Base-by-base conservation (phyloP, 2,797 vertebrate genomes). In the Artibeus lituratus region DNA sequence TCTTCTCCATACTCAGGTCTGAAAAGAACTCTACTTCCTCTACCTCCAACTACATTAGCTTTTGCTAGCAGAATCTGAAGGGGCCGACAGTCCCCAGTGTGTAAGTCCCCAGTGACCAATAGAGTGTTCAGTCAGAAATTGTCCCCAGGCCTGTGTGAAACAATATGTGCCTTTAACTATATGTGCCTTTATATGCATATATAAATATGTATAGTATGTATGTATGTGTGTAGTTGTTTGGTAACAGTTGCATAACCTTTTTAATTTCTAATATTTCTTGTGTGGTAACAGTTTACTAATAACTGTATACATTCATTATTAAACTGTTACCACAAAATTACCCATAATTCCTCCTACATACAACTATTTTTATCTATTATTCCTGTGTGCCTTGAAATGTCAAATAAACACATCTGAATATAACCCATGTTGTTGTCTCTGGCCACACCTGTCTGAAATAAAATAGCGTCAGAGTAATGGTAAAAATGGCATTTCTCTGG, bases 341-440 rank as follows among this genome's bases (percentile, higher is more conserved):
- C 80, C 57, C 42, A 77, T 91, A 94, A 86, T 18, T n/a, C 53
- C 18, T 70, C 95, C 44, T 51, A 95, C 92, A 81, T 59, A 67
- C 72, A 93, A 62, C 53, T 87, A 96, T 96, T 95, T 97, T 95
- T 81, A 92, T 86, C 72, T 78, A 18, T 72, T 49, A 51, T 93
- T 91, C 59, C 80, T 73, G 16, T 69, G 70, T 87, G 57, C 80
- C 91, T 94, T 78, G 72, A 96, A 85, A 80, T 80, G 51, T 76
- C 86, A 97, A 95, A 53, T 83, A 93, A 93, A 89, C 44, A 95
- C 37, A 82, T 87, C 67, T 87, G 69, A 94, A 92, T 70, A 95
- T 82, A 94, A 76, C 62, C 65, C 12, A 35, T 86, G 90, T 87
- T 92, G 87, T 91, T 95, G 78, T 89, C 91, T 65, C 7, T 37